Conservation (phyloP, 2,888 invertebrate species). For the Phorcus lineatus region DNA sequence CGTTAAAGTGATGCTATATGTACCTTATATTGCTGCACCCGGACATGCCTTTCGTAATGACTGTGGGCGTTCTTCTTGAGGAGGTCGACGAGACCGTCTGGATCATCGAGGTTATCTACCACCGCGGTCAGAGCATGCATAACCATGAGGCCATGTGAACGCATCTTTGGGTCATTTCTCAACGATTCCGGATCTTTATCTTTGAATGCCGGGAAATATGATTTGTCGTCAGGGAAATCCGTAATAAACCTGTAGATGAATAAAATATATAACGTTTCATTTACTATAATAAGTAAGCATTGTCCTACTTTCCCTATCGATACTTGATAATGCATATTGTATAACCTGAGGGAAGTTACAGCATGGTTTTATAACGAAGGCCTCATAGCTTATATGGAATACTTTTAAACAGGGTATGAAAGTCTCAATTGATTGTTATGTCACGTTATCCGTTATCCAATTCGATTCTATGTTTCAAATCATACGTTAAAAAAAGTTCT, state of each 20-base stretch:
- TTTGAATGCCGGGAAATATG: constrained; percentile 77
- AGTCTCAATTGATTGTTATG: no score
- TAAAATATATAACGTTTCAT: background rate
- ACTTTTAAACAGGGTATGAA: no score
- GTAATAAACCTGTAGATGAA: constrained; percentile 77
- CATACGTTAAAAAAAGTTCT: no score
- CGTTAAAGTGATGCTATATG: no score
- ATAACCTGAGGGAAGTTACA: no score
- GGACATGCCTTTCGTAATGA: constrained; percentile 64
- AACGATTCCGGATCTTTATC: constrained; percentile 77
- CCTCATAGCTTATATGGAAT: no score
- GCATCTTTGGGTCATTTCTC: constrained; percentile 77
- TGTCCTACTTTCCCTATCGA: no score
- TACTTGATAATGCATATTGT: no score
- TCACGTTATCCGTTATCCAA: no score
- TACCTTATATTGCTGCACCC: constrained; percentile 41
- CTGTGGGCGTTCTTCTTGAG: constrained; percentile 77
- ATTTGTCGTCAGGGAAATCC: constrained; percentile 77
- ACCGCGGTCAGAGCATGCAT: constrained; percentile 77
- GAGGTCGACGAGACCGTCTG: constrained; percentile 77
- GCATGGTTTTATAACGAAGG: no score
- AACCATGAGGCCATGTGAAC: constrained; percentile 79
- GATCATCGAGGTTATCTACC: constrained; percentile 78
- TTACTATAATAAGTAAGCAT: no score
- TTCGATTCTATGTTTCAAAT: no score